Percentiles rank a stretch among this genome's conserved stretches.
Conservation (phyloP, 2,797 vertebrate genomes). For the Lutjanus campechanus region DNA sequence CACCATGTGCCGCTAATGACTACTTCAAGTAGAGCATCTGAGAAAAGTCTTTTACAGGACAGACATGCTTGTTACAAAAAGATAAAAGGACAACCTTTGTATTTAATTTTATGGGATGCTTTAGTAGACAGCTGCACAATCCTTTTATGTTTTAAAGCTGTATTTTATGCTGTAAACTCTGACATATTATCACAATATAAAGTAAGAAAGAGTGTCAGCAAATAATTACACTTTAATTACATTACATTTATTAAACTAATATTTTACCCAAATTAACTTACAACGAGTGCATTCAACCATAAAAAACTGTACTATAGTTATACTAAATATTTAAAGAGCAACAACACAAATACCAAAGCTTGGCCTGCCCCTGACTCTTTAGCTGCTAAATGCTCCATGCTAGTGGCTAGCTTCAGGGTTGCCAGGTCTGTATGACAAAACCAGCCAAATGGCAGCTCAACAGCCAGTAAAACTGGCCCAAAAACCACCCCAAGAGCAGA, state of each 20-base stretch:
- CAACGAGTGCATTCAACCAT: no score
- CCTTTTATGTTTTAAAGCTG: not conserved
- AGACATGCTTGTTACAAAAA: slow-evolving; percentile 11
- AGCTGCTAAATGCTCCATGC: not conserved
- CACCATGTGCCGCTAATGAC: slow-evolving; percentile 9
- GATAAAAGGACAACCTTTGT: not conserved
- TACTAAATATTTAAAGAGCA: no score
- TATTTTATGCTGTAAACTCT: slow-evolving; percentile 4
- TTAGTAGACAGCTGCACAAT: slow-evolving; percentile 3
- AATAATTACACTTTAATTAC: not conserved
- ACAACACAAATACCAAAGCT: not conserved
- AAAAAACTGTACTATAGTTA: no score
- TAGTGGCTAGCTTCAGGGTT: not conserved
- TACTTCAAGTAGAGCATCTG: slow-evolving; percentile 3
- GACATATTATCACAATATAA: not conserved
- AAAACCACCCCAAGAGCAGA: no score
- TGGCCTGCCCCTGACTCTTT: not conserved
- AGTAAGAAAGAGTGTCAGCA: not conserved
- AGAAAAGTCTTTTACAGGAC: not conserved
- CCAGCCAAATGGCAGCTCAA: no score
- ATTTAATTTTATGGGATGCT: not conserved
- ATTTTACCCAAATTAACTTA: no score
- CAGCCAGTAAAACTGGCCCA: no score
- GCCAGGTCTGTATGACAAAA: no score
- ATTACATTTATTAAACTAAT: not conserved